Percentiles rank a stretch among this genome's conserved stretches.
Evolutionary conservation across 1,140 invertebrate species (phyloP).

Genomic region (Rhagoletis pomonella): DNA sequence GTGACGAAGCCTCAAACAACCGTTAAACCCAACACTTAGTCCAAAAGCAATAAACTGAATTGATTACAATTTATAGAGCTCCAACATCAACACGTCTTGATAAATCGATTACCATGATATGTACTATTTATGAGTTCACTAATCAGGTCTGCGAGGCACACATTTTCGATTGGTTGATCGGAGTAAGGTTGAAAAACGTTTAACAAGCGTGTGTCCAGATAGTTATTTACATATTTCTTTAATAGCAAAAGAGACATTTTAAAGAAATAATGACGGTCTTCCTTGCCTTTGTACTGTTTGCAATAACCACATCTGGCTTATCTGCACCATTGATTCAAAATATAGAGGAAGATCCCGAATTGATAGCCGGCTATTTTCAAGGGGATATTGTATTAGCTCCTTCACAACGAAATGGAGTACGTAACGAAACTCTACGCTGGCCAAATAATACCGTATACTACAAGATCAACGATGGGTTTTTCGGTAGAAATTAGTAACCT

Average conservation of each 20-base stretch:
- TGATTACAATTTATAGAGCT: not conserved
- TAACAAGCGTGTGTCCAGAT: no score
- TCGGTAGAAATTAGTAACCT: not conserved
- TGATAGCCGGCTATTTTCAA: constrained; percentile 64
- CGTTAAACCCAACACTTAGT: not conserved
- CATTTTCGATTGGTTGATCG: not conserved
- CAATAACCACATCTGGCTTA: not conserved
- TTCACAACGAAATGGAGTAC: constrained; percentile 76
- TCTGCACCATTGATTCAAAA: not conserved
- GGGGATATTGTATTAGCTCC: constrained; percentile 63
- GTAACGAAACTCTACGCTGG: constrained; percentile 78
- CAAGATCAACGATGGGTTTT: constrained; percentile 60
- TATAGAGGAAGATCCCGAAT: no score
- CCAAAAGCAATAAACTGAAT: not conserved
- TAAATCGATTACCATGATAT: not conserved
- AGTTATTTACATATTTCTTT: no score
- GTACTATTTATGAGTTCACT: not conserved
- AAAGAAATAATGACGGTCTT: not conserved
- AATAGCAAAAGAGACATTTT: no score
- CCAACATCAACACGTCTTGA: not conserved
- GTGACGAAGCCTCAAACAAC: no score
- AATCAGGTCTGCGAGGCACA: not conserved
- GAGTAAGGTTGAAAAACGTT: not conserved
- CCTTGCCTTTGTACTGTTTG: not conserved
- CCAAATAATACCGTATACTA: constrained; percentile 75